Percentiles rank a stretch among this genome's conserved stretches.
Conservation (phyloP, 2,888 invertebrate genomes). For the Parnassius glacialis region DNA sequence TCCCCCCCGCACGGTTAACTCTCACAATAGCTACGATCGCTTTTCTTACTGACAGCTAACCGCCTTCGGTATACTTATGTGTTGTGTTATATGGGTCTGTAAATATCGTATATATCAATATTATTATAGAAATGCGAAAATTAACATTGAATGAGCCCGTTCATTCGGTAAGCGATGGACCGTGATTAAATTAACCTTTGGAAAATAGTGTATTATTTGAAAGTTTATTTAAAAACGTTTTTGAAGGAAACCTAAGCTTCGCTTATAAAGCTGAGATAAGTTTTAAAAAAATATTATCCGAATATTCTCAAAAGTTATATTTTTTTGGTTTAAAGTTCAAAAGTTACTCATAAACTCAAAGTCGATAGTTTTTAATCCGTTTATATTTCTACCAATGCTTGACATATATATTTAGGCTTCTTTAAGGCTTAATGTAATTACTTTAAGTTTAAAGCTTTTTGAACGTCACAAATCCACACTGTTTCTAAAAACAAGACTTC, state of each 20-base stretch:
- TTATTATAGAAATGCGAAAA: conserved; percentile 70
- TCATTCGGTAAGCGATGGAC: conserved; percentile 79
- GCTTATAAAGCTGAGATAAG: no score
- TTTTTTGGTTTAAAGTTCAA: no score
- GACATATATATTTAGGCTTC: no score
- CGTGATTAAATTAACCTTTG: conserved; percentile 79
- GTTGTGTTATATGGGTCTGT: conserved; percentile 60
- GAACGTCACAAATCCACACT: no score
- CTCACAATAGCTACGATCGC: conserved; percentile 54
- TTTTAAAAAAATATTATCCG: no score
- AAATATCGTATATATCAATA: conserved; percentile 77
- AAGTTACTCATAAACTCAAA: no score
- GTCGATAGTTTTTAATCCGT: no score
- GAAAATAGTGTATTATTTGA: conserved; percentile 42
- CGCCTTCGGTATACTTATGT: conserved; percentile 66
- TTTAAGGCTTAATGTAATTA: no score
- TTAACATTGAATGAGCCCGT: conserved; percentile 79
- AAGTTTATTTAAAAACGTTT: background rate
- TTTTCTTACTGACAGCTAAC: conserved; percentile 65
- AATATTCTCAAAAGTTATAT: no score
- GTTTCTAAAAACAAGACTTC: no score
- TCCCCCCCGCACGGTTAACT: conserved; percentile 39
- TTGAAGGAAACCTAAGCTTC: background rate
- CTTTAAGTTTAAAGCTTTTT: no score
- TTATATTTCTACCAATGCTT: no score